Percentiles rank a stretch among this genome's conserved stretches.
Evolutionary conservation across 2,888 invertebrate genomes (phyloP).

Genomic region (Ornithoptera priamus): DNA sequence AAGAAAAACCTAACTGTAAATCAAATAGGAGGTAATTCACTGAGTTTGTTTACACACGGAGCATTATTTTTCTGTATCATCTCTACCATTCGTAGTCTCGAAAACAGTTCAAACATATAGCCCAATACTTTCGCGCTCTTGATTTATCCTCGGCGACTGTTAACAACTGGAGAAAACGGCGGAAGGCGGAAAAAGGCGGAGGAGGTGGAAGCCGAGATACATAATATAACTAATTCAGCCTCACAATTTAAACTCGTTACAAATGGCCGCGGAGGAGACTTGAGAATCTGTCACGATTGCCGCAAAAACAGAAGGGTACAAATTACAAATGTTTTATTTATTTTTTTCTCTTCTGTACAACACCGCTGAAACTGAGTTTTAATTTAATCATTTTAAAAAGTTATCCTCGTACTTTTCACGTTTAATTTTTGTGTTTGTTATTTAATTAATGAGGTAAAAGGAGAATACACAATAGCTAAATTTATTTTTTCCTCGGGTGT

Average conservation of each 20-base stretch:
- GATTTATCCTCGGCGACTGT: constrained; percentile 31
- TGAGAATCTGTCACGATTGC: constrained; percentile 57
- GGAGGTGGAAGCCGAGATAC: constrained; percentile 41
- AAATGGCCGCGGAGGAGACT: constrained; percentile 55
- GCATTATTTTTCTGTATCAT: constrained; percentile 40
- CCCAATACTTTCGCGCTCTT: constrained; percentile 32
- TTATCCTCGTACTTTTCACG: constrained; percentile 8
- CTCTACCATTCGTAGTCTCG: constrained; percentile 32
- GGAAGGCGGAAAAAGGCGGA: constrained; percentile 15
- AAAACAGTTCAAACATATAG: constrained; percentile 29
- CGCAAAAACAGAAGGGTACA: constrained; percentile 57
- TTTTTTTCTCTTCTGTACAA: constrained; percentile 44
- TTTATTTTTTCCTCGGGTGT: background rate
- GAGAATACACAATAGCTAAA: background rate
- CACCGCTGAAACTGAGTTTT: constrained; percentile 32
- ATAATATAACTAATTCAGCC: constrained; percentile 64
- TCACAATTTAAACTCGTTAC: constrained; percentile 66
- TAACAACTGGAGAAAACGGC: constrained; percentile 56
- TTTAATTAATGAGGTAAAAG: constrained; percentile 5
- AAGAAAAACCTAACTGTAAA: constrained; percentile 55
- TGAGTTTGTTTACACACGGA: constrained; percentile 33
- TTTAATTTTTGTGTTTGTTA: constrained; percentile 9
- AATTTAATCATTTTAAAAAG: constrained; percentile 24
- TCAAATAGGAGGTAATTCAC: constrained; percentile 51
- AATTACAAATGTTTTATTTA: constrained; percentile 50